phyloP scores from a whole-genome alignment of 2,888 invertebrate genomes.

The Tineola bisselliella region DNA sequence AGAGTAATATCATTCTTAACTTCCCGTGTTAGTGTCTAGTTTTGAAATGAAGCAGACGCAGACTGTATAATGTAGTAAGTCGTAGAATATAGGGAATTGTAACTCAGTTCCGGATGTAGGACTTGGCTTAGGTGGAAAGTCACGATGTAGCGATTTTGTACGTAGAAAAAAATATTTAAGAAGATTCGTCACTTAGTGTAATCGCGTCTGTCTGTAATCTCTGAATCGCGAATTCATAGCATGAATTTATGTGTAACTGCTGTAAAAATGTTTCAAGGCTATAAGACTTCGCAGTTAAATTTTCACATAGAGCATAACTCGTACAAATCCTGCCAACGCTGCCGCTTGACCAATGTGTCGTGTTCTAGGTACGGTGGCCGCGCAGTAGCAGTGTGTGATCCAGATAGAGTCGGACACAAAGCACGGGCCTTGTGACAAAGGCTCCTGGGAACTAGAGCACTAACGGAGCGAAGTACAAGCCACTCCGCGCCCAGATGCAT shows the following conservation, averaged over 20 bases:
- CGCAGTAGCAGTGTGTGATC: constrained; percentile 36
- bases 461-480: constrained; percentile 31
- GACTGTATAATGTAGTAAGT: background rate
- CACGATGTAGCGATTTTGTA: background rate
- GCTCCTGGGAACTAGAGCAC: constrained; percentile 46
- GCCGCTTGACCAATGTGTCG: background rate
- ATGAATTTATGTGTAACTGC: too few species aligned
- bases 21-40: background rate
- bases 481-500: constrained; percentile 24
- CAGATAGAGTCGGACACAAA: constrained; percentile 28
- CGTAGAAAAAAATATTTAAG: background rate
- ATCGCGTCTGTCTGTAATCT: too few species aligned
- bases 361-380: constrained; percentile 1
- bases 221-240: too few species aligned
- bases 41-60: background rate
- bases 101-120: constrained; percentile 6
- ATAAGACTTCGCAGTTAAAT: too few species aligned
- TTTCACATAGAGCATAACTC: background rate
- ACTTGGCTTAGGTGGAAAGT: background rate
- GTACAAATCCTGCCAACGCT: background rate
- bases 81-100: background rate
- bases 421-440: constrained; percentile 28
- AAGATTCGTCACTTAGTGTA: too few species aligned
- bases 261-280: too few species aligned
- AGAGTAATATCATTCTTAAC: background rate